Base-by-base conservation (phyloP, 2,113 vertebrate species). In the Oostethus manadensis region DNA sequence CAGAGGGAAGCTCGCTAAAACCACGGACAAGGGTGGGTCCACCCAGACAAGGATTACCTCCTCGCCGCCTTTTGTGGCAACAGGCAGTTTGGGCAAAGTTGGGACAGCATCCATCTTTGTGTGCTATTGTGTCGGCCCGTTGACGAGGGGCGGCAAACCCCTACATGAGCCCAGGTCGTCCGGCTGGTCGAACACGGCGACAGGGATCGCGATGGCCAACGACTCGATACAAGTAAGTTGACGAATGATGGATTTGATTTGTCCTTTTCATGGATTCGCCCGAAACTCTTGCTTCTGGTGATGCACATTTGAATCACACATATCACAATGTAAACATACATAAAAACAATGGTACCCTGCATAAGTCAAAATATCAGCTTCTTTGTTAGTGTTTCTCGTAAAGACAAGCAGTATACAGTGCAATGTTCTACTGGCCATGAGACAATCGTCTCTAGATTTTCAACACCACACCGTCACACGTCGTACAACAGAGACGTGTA, bases 191-290 rank as follows among this genome's bases (percentile, higher is more conserved):
- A 35, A 40, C 18, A 55, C 53, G 18, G 53, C 53, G 29, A 58
- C 54, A 51, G 73, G 68, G 73, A 55, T 74, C 35, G 60, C 71
- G 56, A 91, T 91, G 90, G 88, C 90, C 15, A 91, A 91, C 81
- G 90, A 91, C 79, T 88, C 87, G 0, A 74, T 90, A 16, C 89
- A 91, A 82, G 90, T 91, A 86, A 89, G 90, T 87, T 42, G 9
- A 45, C 48, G 8, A 46, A 54, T 18, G 17, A 10, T 6, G 47
- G 0, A 14, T 50, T 49, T 15, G 22, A 15, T 2, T 45, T 18
- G 14, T 11, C 23, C 15, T 16, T 21, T 29, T 22, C 44, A 7
- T 4, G 21, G 20, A 15, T 38, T 26, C 35, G n/a, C 35, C 18
- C 58, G 15, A 44, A 11, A 3, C 8, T 0, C 7, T 46, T 53